Evolutionary conservation across 2,113 vertebrate genomes (phyloP).

Genomic region (Rhodinocichla rosea): DNA sequence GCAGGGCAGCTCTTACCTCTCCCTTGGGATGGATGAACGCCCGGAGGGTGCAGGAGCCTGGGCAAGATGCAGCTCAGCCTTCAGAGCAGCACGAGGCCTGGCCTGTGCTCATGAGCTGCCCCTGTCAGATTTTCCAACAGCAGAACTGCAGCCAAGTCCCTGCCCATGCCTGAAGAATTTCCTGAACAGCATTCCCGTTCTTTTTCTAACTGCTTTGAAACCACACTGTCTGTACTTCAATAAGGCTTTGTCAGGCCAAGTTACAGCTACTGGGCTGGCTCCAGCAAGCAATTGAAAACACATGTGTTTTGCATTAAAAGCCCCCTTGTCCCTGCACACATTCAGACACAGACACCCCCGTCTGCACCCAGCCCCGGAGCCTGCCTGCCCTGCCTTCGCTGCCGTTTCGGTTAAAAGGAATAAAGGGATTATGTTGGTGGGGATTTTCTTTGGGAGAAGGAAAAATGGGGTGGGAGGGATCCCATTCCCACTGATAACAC

Average conservation of each 20-base stretch:
- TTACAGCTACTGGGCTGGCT: slow-evolving; percentile 78
- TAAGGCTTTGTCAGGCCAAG: slow-evolving; percentile 74
- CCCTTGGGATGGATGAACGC: neutral
- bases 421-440: neutral
- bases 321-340: slow-evolving; percentile 28
- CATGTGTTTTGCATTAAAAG: slow-evolving; percentile 79
- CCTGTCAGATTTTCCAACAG: slow-evolving; percentile 90
- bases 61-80: slow-evolving; percentile 44
- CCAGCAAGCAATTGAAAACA: slow-evolving; percentile 84
- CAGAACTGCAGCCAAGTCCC: slow-evolving; percentile 83
- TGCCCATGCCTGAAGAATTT: slow-evolving; percentile 89
- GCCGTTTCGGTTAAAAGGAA: neutral
- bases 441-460: neutral
- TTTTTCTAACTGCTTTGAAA: slow-evolving; percentile 78
- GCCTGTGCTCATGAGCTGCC: slow-evolving; percentile 73
- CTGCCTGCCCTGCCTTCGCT: neutral
- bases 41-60: slow-evolving; percentile 29
- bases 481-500: neutral
- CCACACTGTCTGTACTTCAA: slow-evolving; percentile 74
- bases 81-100: slow-evolving; percentile 76
- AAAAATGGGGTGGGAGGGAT: neutral
- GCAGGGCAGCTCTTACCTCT: slow-evolving; percentile 62
- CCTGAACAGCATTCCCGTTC: slow-evolving; percentile 81
- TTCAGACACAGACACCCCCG: neutral
- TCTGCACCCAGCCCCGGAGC: neutral